Percentiles rank a stretch among this genome's conserved stretches.
Evolutionary conservation across 1,140 invertebrate species (phyloP).

Genomic region (Sogatella furcifera): DNA sequence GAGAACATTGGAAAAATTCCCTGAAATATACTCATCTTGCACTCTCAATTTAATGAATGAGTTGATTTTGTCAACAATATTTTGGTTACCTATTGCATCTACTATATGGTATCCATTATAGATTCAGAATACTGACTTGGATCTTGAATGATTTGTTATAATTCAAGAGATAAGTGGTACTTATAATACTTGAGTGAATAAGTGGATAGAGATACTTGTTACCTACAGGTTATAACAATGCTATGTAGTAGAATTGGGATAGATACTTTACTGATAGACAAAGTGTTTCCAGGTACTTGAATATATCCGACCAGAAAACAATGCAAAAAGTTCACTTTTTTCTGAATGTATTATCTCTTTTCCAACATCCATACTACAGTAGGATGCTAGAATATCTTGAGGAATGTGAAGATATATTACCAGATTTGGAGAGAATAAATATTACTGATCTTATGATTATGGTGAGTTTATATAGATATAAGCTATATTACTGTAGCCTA

Average conservation of each 20-base stretch:
- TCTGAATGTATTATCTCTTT: conserved; percentile 18
- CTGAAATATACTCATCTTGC: too few relatives aligned
- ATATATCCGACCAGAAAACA: not conserved
- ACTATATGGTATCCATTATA: too few relatives aligned
- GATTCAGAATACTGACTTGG: too few relatives aligned
- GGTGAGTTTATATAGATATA: conserved; percentile 13
- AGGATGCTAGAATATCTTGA: conserved; percentile 18
- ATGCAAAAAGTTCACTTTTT: conserved; percentile 10
- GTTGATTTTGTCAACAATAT: too few relatives aligned
- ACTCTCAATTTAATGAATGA: too few relatives aligned
- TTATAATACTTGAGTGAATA: too few relatives aligned
- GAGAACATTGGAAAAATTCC: too few relatives aligned
- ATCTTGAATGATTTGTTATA: too few relatives aligned
- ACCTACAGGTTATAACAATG: not conserved
- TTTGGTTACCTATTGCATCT: too few relatives aligned
- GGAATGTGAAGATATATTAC: conserved; percentile 9
- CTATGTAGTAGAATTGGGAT: not conserved
- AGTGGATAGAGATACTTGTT: too few relatives aligned
- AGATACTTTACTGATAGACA: not conserved
- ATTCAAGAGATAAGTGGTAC: too few relatives aligned
- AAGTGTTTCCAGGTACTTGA: conserved; percentile 1
- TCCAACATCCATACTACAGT: conserved; percentile 23
- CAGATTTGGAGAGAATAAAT: conserved; percentile 16
- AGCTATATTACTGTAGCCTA: too few relatives aligned
- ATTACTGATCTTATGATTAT: conserved; percentile 25